phyloP scores from a whole-genome alignment of 2,888 invertebrate species.

The Dorcus hopei region DNA sequence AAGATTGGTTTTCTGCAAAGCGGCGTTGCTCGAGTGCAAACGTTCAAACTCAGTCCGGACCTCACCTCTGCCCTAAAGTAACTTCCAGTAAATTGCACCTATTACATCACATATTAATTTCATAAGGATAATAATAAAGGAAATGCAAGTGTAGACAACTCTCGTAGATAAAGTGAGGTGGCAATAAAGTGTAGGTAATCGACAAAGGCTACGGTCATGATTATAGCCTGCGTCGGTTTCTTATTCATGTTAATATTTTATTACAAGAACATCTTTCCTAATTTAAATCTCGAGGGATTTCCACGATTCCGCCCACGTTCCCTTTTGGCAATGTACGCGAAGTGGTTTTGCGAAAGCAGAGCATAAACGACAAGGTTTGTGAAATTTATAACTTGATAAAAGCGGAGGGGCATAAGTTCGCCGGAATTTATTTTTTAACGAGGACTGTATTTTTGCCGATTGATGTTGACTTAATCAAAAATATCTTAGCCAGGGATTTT shows the following conservation, averaged over 20 bases:
- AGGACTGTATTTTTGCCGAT: conserved; percentile 61
- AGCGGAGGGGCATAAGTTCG: conserved; percentile 40
- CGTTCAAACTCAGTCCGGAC: conserved; percentile 54
- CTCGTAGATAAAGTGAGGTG: too few species aligned
- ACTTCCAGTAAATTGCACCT: not conserved
- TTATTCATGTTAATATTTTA: not conserved
- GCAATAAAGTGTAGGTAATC: too few species aligned
- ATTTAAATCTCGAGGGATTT: conserved; percentile 60
- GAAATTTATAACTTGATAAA: conserved; percentile 57
- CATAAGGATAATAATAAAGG: too few species aligned
- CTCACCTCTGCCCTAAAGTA: conserved; percentile 50
- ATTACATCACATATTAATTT: too few species aligned
- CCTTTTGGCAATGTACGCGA: conserved; percentile 62
- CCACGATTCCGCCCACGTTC: conserved; percentile 56
- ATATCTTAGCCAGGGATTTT: conserved; percentile 61
- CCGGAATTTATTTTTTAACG: conserved; percentile 63
- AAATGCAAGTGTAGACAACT: too few species aligned
- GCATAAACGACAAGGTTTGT: conserved; percentile 61
- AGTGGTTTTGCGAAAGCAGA: conserved; percentile 54
- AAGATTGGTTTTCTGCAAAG: conserved; percentile 59
- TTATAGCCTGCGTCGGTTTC: not conserved
- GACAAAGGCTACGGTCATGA: too few species aligned
- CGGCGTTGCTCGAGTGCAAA: conserved; percentile 48
- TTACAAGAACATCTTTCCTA: conserved; percentile 50
- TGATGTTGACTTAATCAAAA: conserved; percentile 60